phyloP scores from a whole-genome alignment of 2,113 vertebrate genomes.

The Peucedramus taeniatus region DNA sequence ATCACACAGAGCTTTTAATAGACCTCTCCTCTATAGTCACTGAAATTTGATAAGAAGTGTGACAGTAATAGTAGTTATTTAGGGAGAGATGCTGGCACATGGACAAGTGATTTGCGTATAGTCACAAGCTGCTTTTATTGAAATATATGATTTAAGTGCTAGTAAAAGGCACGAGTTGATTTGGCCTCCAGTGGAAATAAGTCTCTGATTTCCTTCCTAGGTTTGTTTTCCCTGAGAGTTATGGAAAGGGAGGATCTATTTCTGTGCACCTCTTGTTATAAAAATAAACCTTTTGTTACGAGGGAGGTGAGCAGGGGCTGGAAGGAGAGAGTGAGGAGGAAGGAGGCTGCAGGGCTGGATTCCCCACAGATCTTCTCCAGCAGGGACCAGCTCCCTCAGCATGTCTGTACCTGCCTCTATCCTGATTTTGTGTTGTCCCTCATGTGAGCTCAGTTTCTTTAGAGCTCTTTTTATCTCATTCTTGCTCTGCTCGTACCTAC shows the following conservation, averaged over 20 bases:
- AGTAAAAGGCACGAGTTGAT: background rate
- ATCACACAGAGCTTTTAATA: background rate
- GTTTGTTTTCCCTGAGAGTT: conserved; percentile 36
- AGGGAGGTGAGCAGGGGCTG: background rate
- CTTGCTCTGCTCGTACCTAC: background rate
- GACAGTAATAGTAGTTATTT: conserved; percentile 26
- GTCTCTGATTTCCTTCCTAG: conserved; percentile 33
- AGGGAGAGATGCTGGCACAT: background rate
- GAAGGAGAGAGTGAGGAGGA: background rate
- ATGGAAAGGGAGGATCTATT: conserved; percentile 32
- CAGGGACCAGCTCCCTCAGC: background rate
- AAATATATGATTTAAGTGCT: background rate
- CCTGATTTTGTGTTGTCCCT: background rate
- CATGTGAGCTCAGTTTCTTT: background rate
- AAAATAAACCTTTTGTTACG: conserved; percentile 34
- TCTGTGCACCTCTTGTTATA: conserved; percentile 10
- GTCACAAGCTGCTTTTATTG: background rate
- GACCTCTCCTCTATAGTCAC: background rate
- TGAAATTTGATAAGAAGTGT: background rate
- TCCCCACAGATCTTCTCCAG: background rate
- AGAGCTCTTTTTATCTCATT: background rate
- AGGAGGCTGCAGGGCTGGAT: background rate
- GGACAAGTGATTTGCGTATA: background rate
- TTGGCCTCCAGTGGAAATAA: conserved; percentile 6
- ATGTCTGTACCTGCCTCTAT: rapidly evolving